A percentile compares a stretch with the other conserved stretches of the same genome.
Evolutionary conservation across 1,140 invertebrate species (phyloP).

Genomic region (Drosophila nigrodunni): DNA sequence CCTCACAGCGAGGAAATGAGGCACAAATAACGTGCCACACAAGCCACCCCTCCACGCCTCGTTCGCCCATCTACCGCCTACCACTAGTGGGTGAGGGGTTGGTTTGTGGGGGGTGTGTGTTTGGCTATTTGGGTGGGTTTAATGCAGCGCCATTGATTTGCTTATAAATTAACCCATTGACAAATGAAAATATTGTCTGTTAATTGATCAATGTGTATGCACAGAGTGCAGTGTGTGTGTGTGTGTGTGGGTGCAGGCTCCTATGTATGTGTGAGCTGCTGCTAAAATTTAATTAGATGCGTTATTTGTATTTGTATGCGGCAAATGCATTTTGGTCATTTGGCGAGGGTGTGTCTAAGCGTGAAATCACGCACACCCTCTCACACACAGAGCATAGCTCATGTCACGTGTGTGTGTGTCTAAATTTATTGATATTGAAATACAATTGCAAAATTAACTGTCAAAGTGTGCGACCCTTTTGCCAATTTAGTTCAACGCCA

Average conservation of each 20-base stretch:
- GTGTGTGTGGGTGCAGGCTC: neutral
- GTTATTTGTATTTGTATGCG: slow-evolving; percentile 64
- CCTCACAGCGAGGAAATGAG: slow-evolving; percentile 40
- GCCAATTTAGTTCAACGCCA: slow-evolving; percentile 66
- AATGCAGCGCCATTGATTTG: slow-evolving; percentile 69
- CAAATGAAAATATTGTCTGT: slow-evolving; percentile 83
- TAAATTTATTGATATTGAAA: slow-evolving; percentile 84
- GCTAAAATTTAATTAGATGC: slow-evolving; percentile 82
- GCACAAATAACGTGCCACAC: slow-evolving; percentile 21
- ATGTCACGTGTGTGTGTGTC: slow-evolving; percentile 60
- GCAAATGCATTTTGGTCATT: slow-evolving; percentile 56
- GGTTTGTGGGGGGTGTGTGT: neutral
- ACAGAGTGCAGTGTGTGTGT: slow-evolving; percentile 55
- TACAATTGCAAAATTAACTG: slow-evolving; percentile 85
- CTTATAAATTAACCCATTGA: slow-evolving; percentile 84
- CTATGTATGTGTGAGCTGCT: slow-evolving; percentile 46
- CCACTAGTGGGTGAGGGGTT: neutral
- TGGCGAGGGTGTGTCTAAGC: slow-evolving; percentile 13
- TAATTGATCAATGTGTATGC: slow-evolving; percentile 84
- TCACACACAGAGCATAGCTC: slow-evolving; percentile 49
- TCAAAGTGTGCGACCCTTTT: slow-evolving; percentile 79
- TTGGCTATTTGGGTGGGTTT: slow-evolving; percentile 7
- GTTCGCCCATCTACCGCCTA: neutral
- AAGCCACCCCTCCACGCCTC: slow-evolving; percentile 12
- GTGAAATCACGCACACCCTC: slow-evolving; percentile 27